Percentiles rank a stretch among this genome's conserved stretches.
These are phyloP conservation scores for Furcifer pardalis DNA, from an alignment of 2,797 vertebrate species.

Conservation along the genomic window DNA sequence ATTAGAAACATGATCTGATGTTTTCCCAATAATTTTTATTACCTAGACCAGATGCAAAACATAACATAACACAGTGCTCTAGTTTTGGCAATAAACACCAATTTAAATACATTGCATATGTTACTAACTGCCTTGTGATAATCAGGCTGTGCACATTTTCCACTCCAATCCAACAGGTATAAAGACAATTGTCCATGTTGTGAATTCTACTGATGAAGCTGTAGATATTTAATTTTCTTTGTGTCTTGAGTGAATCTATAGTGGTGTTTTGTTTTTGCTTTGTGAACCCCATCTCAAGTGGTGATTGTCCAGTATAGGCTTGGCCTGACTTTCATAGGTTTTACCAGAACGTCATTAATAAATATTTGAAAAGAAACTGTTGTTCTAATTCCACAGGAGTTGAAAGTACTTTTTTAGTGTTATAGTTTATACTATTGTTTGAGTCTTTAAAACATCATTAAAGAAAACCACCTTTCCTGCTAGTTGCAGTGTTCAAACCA, in stretches of 20 bases:
- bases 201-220: background rate
- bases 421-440: too few relatives aligned
- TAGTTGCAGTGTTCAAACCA: too few relatives aligned
- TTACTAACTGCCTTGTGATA: background rate
- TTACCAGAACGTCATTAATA: background rate
- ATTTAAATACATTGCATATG: background rate
- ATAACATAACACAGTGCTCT: background rate
- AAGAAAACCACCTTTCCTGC: too few relatives aligned
- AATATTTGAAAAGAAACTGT: too few relatives aligned
- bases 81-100: background rate
- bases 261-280: background rate
- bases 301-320: background rate
- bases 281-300: background rate
- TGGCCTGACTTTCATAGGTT: background rate
- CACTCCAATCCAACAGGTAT: background rate
- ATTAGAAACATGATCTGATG: background rate
- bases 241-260: background rate
- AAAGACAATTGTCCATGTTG: background rate
- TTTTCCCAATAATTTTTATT: background rate
- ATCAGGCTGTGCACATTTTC: background rate
- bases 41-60: background rate
- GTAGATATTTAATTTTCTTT: background rate
- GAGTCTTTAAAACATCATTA: too few relatives aligned
- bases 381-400: too few relatives aligned
- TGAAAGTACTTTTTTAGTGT: too few relatives aligned